Evolutionary conservation across 2,797 vertebrate species (phyloP).

Genomic region (Enteromius paludinosus): DNA sequence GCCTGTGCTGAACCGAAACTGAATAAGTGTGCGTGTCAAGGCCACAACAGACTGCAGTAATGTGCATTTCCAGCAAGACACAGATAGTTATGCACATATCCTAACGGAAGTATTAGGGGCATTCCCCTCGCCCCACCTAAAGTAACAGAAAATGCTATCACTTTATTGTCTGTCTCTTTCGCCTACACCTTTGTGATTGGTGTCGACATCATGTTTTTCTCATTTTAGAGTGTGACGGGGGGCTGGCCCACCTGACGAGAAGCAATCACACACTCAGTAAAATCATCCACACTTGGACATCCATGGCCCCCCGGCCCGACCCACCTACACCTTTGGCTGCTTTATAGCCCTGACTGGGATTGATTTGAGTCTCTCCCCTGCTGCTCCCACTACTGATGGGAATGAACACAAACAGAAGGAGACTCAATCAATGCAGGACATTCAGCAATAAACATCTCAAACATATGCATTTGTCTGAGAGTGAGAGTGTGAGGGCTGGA

Average conservation of each 20-base stretch:
- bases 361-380: constrained; percentile 47
- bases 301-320: not conserved
- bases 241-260: constrained; percentile 46
- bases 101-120: not conserved
- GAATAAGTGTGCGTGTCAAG: not conserved
- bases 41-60: not conserved
- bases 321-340: constrained; percentile 22
- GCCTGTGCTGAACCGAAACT: not conserved
- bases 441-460: constrained; percentile 56
- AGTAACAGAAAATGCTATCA: not conserved
- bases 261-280: constrained; percentile 59
- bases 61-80: constrained; percentile 12
- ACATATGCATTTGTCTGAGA: constrained; percentile 38
- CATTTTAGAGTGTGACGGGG: constrained; percentile 38
- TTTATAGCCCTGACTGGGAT: constrained; percentile 45
- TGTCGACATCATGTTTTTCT: constrained; percentile 43
- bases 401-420: constrained; percentile 50
- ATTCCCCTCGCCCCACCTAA: constrained; percentile 7
- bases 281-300: constrained; percentile 57
- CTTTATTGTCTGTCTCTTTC: not conserved
- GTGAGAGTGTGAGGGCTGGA: constrained; percentile 11
- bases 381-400: constrained; percentile 44
- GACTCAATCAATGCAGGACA: constrained; percentile 58
- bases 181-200: constrained; percentile 27
- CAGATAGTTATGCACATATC: constrained; percentile 15